Evolutionary conservation across 2,888 invertebrate species (phyloP), one percentile per base, ranked within the genome.

Genomic region (Diarsia mendica): DNA sequence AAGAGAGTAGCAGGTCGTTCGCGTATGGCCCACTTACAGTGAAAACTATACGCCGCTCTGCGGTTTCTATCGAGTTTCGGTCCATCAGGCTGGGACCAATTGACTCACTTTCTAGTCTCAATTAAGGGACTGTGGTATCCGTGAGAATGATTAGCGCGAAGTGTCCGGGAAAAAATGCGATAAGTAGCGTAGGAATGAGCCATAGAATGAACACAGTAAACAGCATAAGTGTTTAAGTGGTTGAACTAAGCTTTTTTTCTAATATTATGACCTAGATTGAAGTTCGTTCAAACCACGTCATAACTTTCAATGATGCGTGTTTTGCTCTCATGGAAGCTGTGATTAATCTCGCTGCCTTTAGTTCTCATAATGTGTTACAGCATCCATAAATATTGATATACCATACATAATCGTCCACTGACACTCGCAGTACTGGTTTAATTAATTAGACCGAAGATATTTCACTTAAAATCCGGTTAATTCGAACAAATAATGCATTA

Each of bases 31-130:
- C 92, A 95, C 91, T 94, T 94, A 89, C 88, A 93, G 94, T 94
- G 95, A 94, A 95, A 95, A 95, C 91, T 93, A 92, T 93, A 92
- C 93, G 90, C 86, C 89, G 89, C 87, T 86, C 72, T 93, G 94
- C 92, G 93, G 94, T 95, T 94, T 95, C 95, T 94, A 95, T 92
- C 92, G 89, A 91, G 95, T 94, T 94, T 92, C 94, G 95, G 94
- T 94, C 92, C 93, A 95, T 92, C 93, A 92, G 87, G 84, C 89
- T 89, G 90, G 88, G 88, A 86, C 88, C 90, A 87, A 92, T 92
- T 89, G 89, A 87, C 87, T 88, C 90, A 91, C 94, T 95, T 95
- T 95, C 95, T 94, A 93, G 87, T 89, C 82, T 89, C 86, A 84
- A 89, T 89, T 85, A 89, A 90, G 90, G 92, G 89, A 88, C 82